Evolutionary conservation across 2,888 invertebrate species (phyloP).

Genomic region (Ptilodon capucinus): DNA sequence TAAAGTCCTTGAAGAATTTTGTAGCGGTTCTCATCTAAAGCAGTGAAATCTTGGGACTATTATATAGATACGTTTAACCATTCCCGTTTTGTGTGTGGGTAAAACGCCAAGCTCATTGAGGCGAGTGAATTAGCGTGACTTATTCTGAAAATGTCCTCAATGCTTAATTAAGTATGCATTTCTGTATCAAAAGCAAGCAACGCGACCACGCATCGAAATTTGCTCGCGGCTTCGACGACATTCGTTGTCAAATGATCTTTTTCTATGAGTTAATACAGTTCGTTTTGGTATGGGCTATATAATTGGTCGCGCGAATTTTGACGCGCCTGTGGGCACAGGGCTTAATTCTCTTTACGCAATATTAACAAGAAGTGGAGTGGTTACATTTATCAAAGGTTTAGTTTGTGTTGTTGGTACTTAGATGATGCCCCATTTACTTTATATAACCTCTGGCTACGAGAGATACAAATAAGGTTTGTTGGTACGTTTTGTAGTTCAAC

Average conservation of each 20-base stretch:
- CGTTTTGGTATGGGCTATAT: too few relatives aligned
- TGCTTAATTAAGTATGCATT: too few relatives aligned
- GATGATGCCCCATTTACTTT: background rate
- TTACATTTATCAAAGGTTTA: slow-evolving; percentile 2
- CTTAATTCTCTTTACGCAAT: background rate
- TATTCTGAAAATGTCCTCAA: too few relatives aligned
- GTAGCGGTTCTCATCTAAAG: slow-evolving; percentile 7
- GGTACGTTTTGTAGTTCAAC: background rate
- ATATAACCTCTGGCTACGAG: background rate
- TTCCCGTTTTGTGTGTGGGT: background rate
- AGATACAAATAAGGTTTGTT: background rate
- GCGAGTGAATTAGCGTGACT: too few relatives aligned
- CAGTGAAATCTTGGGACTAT: background rate
- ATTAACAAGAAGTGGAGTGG: background rate
- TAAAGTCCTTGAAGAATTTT: slow-evolving; percentile 31
- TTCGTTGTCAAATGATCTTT: too few relatives aligned
- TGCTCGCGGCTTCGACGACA: too few relatives aligned
- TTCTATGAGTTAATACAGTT: too few relatives aligned
- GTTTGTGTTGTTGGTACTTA: background rate
- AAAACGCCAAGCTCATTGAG: too few relatives aligned
- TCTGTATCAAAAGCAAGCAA: too few relatives aligned
- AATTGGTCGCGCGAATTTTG: too few relatives aligned
- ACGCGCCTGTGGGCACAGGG: too few relatives aligned
- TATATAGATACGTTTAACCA: background rate
- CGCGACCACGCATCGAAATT: too few relatives aligned